Conservation (phyloP, 2,888 invertebrate genomes). For the Tortricodes alternella region DNA sequence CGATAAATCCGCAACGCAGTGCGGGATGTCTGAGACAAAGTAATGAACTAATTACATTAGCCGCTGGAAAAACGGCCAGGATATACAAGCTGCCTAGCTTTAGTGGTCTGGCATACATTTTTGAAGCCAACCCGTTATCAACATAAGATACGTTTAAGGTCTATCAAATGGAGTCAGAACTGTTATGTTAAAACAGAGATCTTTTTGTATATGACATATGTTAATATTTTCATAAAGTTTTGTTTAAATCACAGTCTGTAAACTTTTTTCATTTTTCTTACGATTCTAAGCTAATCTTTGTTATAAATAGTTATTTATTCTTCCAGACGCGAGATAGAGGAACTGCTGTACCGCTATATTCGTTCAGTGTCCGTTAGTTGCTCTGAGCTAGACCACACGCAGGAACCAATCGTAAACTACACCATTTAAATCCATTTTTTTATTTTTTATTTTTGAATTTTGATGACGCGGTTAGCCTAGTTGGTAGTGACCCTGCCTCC, state of each 20-base stretch:
- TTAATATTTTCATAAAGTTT: too few species aligned
- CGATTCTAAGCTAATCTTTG: neutral
- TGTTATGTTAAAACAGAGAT: too few species aligned
- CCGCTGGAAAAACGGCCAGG: conserved; percentile 56
- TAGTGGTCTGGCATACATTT: conserved; percentile 27
- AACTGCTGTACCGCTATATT: conserved; percentile 1
- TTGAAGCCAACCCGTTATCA: neutral
- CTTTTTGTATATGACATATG: too few species aligned
- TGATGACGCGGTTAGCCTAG: too few species aligned
- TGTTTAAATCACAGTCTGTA: neutral
- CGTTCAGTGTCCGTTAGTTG: neutral
- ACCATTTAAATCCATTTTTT: neutral
- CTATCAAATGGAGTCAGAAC: too few species aligned
- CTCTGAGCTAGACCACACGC: conserved; percentile 13
- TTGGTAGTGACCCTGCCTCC: too few species aligned
- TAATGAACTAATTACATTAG: conserved; percentile 81
- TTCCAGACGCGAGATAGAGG: neutral
- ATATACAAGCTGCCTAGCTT: conserved; percentile 51
- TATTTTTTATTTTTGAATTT: too few species aligned
- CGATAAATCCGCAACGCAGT: conserved; percentile 67
- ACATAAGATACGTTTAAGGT: neutral
- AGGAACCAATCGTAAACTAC: neutral
- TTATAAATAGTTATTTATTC: conserved; percentile 2
- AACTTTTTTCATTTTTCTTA: neutral
- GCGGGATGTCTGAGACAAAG: conserved; percentile 57